Base-by-base conservation (phyloP, 2,888 invertebrate genomes). In the Ormyrus labotus region DNA sequence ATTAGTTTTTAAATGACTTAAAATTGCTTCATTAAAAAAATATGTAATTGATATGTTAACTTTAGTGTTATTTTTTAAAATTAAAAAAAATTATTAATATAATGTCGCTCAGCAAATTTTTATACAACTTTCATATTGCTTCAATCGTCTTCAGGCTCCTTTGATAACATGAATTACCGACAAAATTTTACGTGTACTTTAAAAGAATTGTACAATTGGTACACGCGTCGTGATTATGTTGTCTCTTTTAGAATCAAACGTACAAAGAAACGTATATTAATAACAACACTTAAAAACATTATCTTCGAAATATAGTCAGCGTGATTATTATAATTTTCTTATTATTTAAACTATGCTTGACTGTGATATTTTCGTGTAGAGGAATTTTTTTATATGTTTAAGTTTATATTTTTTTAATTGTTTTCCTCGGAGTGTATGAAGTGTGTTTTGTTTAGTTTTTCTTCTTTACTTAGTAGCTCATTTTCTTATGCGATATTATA, bases 321-420 rank as follows among this genome's bases (percentile, higher is more conserved):
- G 65, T 78, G 58, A 75, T 71, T 78, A 69, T 51, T 82, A 75
- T 84, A 34, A 51, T 69, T 77, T 77, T 81, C 34, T 77, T 72
- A 76, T 78, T 75, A 63, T 63, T 74, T 76, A 71, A 78, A 75
- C 55, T 81, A 82, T 83, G 77, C 81, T 83, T 82, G 81, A 83
- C 85, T 84, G 84, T 84, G 85, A 85, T 85, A 84, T 80, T 82
- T 83, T 82, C 60, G 61, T 78, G 61, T 80, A 80, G 48, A 45
- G 51, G 58, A 45, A 57, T 61, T 69, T 68, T 50, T 34, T 73
- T 79, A 78, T 78, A 72, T 74, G 55, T 76, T 79, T 72, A 78
- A 60, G 68, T 64, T 55, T 70, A 69, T 75, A 81, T 65, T 68
- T 76, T 71, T 74, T 67, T 68, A 71, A 57, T 67, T 3, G 9